Evolutionary conservation across 2,113 vertebrate species (phyloP).

Genomic region (Tupaia tana): DNA sequence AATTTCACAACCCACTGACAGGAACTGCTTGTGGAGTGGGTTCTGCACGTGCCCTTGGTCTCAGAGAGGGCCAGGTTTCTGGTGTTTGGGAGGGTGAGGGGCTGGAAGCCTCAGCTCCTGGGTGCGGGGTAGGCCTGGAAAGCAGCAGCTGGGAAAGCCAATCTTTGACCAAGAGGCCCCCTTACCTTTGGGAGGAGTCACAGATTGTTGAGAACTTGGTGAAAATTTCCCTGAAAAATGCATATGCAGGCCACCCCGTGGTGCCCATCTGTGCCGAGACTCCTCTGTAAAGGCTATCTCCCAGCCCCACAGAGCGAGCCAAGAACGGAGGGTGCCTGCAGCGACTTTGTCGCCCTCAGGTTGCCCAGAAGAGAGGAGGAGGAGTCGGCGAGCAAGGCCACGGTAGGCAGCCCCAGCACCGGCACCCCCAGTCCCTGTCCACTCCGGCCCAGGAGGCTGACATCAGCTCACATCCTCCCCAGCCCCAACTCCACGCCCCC

Average conservation of each 20-base stretch:
- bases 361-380: conserved; percentile 60
- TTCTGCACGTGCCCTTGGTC: not conserved
- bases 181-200: not conserved
- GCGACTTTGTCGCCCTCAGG: conserved; percentile 54
- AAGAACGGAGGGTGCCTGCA: not conserved
- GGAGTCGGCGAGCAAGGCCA: not conserved
- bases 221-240: not conserved
- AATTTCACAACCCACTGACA: not conserved
- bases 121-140: not conserved
- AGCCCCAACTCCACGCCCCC: not conserved
- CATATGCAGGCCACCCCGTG: not conserved
- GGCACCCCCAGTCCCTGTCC: not conserved
- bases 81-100: not conserved
- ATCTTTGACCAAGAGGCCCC: not conserved
- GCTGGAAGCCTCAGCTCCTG: not conserved
- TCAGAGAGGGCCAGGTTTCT: not conserved
- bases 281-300: not conserved
- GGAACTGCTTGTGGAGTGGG: not conserved
- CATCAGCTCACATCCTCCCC: not conserved
- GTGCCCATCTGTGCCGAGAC: too few relatives aligned
- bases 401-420: conserved; percentile 39
- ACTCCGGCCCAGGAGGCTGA: not conserved
- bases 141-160: not conserved
- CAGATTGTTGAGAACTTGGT: not conserved
- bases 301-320: not conserved